These are phyloP conservation scores for Panthera leo DNA, from an alignment of 2,113 vertebrate species.

Conservation along the genomic window DNA sequence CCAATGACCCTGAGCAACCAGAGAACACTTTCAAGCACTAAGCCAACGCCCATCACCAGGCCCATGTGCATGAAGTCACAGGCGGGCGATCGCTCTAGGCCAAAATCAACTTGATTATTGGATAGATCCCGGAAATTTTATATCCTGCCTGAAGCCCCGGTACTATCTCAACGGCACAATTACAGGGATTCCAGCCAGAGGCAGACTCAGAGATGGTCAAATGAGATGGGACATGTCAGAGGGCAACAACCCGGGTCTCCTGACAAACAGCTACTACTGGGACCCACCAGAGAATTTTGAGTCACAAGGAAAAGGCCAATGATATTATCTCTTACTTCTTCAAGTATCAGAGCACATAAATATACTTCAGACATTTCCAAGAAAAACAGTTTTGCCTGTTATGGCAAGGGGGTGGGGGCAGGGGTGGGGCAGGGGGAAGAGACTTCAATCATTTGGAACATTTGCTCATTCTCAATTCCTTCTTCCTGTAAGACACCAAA, in stretches of 20 bases:
- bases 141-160: not conserved
- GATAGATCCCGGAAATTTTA: not conserved
- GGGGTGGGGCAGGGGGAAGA: not conserved
- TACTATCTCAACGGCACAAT: accelerated
- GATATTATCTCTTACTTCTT: not conserved
- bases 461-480: not conserved
- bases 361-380: not conserved
- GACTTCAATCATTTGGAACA: not conserved
- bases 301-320: not conserved
- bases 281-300: not conserved
- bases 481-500: not conserved
- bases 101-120: not conserved
- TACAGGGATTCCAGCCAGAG: not conserved
- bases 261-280: not conserved
- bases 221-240: not conserved
- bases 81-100: too few species aligned
- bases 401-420: not conserved
- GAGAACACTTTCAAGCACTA: not conserved
- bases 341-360: not conserved
- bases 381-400: not conserved
- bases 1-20: not conserved
- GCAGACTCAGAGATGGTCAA: too few species aligned
- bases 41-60: too few species aligned
- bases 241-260: not conserved
- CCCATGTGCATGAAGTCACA: not conserved